phyloP scores from a whole-genome alignment of 2,888 invertebrate genomes.

The Mesoligia furuncula region DNA sequence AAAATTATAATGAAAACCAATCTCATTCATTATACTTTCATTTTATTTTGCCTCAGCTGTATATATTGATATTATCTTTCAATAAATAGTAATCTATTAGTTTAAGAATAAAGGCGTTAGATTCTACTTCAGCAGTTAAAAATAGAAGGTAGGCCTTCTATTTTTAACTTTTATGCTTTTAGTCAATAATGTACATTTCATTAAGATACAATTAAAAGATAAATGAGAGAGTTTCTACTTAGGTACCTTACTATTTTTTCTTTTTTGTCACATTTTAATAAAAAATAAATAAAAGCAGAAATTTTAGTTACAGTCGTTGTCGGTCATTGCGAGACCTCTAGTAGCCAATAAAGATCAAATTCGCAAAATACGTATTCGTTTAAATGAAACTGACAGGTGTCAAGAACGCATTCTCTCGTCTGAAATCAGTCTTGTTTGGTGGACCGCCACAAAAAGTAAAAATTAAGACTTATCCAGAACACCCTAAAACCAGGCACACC shows the following conservation, averaged over 20 bases:
- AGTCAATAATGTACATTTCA: background rate
- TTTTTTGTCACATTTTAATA: background rate
- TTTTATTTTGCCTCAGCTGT: slow-evolving; percentile 12
- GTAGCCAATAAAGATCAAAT: no score
- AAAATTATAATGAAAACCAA: slow-evolving; percentile 34
- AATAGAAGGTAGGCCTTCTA: no score
- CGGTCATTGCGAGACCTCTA: no score
- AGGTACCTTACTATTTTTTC: background rate
- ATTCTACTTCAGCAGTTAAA: background rate
- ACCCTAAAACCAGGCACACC: background rate
- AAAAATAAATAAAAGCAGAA: background rate
- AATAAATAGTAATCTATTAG: background rate
- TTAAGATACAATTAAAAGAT: no score
- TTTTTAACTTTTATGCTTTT: background rate
- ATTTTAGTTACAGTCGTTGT: no score
- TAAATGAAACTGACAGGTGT: no score
- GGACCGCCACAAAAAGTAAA: background rate
- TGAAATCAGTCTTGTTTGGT: background rate
- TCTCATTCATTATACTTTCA: slow-evolving; percentile 26
- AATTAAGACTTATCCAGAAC: slow-evolving; percentile 13
- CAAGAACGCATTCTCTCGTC: no score
- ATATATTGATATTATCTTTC: background rate
- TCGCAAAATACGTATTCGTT: no score
- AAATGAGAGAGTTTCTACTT: background rate
- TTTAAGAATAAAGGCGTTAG: background rate